Percentiles rank a stretch among this genome's conserved stretches.
phyloP scores from a whole-genome alignment of 2,797 vertebrate genomes.

The Chaunax sp. region DNA sequence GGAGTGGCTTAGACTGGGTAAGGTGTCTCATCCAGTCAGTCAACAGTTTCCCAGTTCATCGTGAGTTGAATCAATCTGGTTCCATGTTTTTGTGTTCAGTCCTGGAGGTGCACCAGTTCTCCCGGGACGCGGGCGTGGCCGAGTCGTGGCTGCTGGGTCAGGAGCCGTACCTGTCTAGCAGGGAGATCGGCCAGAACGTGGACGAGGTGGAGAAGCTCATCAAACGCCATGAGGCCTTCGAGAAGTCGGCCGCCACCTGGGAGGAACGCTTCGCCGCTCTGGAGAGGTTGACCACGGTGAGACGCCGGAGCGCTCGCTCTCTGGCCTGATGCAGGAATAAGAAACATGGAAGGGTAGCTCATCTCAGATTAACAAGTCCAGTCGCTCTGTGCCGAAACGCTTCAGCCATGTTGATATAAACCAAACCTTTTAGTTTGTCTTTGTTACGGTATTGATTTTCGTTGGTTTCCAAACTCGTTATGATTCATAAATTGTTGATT shows the following conservation, averaged over 20 bases:
- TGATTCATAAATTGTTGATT: too few relatives aligned
- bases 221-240: conserved; percentile 97
- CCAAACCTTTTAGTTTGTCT: too few relatives aligned
- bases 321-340: background rate
- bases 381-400: too few relatives aligned
- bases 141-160: conserved; percentile 97
- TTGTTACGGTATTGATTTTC: too few relatives aligned
- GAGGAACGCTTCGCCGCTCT: conserved; percentile 95
- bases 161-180: conserved; percentile 95
- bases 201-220: conserved; percentile 98
- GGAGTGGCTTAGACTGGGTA: conserved; percentile 98
- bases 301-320: conserved; percentile 32
- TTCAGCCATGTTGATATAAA: too few relatives aligned
- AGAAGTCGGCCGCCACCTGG: conserved; percentile 98
- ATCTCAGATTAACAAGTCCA: too few relatives aligned
- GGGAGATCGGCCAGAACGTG: conserved; percentile 94
- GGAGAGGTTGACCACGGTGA: conserved; percentile 95
- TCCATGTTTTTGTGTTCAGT: conserved; percentile 71
- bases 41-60: too few relatives aligned
- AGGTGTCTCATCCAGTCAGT: background rate
- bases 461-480: too few relatives aligned
- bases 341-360: too few relatives aligned
- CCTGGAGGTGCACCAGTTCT: conserved; percentile 98
- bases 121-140: conserved; percentile 94
- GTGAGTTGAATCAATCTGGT: background rate